Evolutionary conservation across 2,888 invertebrate genomes (phyloP).

Genomic region (Macrophya annulata): DNA sequence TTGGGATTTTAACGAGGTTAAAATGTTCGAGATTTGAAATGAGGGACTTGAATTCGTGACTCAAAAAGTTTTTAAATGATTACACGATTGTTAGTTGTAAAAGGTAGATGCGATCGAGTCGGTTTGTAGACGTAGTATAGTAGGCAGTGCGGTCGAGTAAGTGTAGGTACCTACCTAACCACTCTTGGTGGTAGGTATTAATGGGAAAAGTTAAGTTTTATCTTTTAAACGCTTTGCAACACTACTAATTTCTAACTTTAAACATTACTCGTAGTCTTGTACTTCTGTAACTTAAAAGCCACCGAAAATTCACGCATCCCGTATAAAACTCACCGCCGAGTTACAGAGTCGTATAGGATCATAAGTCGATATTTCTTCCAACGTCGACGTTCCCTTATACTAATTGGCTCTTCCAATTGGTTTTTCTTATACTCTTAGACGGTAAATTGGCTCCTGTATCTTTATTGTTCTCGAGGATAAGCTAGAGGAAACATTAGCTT

Average conservation of each 20-base stretch:
- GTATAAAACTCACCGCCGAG: not conserved
- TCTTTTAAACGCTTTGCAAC: constrained; percentile 78
- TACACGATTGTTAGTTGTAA: constrained; percentile 66
- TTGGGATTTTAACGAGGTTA: not conserved
- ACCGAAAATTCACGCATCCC: constrained; percentile 2
- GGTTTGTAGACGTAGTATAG: constrained; percentile 64
- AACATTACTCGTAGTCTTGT: constrained; percentile 69
- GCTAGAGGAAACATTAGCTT: constrained; percentile 1
- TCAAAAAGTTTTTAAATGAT: constrained; percentile 77
- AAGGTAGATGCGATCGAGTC: constrained; percentile 73
- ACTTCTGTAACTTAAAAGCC: not conserved
- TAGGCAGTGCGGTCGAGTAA: constrained; percentile 52
- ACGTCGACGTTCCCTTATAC: constrained; percentile 28
- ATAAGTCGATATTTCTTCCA: constrained; percentile 26
- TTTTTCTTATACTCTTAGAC: not conserved
- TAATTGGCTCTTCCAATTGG: constrained; percentile 44
- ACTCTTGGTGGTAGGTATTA: constrained; percentile 67
- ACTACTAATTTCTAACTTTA: constrained; percentile 78
- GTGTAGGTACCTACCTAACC: constrained; percentile 51
- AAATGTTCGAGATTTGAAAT: constrained; percentile 17
- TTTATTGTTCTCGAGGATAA: constrained; percentile 39
- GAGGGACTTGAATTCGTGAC: constrained; percentile 45
- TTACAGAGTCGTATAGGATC: not conserved
- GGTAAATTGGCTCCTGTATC: constrained; percentile 31
- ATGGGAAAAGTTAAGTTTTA: constrained; percentile 79